A percentile compares a stretch with the other conserved stretches of the same genome.
phyloP scores from a whole-genome alignment of 2,113 vertebrate species.

The Lipotes vexillifer region DNA sequence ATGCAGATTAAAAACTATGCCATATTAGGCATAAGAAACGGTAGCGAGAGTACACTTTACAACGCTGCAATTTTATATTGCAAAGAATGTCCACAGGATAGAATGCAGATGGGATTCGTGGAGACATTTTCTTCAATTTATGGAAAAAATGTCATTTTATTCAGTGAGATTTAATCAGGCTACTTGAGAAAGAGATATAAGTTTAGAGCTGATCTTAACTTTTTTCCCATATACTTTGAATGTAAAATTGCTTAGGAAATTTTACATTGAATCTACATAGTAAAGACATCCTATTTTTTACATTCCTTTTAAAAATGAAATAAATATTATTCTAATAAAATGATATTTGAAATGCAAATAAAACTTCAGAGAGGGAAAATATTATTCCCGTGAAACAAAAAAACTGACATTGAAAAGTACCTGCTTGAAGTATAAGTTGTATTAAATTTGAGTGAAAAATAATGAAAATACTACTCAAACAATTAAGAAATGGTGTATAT shows the following conservation, averaged over 20 bases:
- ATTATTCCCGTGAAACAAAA: not conserved
- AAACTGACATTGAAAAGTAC: constrained; percentile 18
- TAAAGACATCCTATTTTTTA: not conserved
- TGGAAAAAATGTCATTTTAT: not conserved
- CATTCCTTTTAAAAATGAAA: not conserved
- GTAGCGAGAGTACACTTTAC: constrained; percentile 6
- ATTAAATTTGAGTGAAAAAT: not conserved
- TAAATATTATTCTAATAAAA: not conserved
- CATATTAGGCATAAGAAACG: not conserved
- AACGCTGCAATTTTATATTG: constrained; percentile 24
- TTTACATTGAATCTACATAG: not conserved
- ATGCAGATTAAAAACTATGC: constrained; percentile 29
- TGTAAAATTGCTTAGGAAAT: constrained; percentile 8
- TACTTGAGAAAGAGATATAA: constrained; percentile 30
- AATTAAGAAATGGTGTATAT: not conserved
- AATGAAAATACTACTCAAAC: not conserved
- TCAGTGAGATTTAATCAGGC: not conserved
- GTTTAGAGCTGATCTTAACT: not conserved
- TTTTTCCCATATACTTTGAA: not conserved
- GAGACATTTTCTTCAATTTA: constrained; percentile 45
- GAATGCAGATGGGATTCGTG: constrained; percentile 56
- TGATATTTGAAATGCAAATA: not conserved
- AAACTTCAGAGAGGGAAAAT: constrained; percentile 5
- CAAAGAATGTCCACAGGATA: constrained; percentile 30
- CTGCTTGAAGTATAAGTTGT: constrained; percentile 35